Evolutionary conservation across 2,797 vertebrate genomes (phyloP).

Genomic region (Lophotriccus pileatus): DNA sequence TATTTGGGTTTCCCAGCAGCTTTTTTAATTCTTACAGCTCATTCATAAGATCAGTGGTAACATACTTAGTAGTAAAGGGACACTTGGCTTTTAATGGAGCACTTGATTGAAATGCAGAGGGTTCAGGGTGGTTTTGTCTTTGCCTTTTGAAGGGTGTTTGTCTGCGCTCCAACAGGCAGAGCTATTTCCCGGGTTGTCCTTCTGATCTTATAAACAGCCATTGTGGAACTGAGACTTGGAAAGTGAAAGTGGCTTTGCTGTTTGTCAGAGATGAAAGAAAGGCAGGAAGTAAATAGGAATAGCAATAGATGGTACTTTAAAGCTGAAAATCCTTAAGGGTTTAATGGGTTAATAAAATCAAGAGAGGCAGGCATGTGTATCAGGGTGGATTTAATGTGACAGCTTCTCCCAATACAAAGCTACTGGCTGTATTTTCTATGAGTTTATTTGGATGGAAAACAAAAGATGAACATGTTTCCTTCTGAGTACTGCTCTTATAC

Average conservation of each 20-base stretch:
- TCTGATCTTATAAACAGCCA: conserved; percentile 56
- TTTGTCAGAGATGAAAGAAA: conserved; percentile 21
- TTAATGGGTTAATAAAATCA: conserved; percentile 40
- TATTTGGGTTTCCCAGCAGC: conserved; percentile 65
- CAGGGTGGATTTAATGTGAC: not conserved
- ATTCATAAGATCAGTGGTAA: conserved; percentile 71
- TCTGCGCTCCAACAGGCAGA: conserved; percentile 19
- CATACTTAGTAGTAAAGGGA: conserved; percentile 19
- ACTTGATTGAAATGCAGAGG: conserved; percentile 21
- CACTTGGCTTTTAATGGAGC: conserved; percentile 31
- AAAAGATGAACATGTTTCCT: not conserved
- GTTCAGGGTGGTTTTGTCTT: conserved; percentile 45
- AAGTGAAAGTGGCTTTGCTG: conserved; percentile 59
- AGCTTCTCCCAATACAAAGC: not conserved
- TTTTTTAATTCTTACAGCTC: conserved; percentile 62
- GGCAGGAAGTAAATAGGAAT: conserved; percentile 46
- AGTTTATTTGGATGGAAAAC: conserved; percentile 17
- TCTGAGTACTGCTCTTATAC: not conserved
- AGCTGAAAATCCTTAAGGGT: not conserved
- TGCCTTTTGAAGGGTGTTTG: conserved; percentile 48
- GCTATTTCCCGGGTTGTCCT: conserved; percentile 3
- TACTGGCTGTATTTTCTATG: not conserved
- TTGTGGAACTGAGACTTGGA: conserved; percentile 52
- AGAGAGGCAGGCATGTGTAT: not conserved
- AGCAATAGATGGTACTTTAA: not conserved